Evolutionary conservation across 2,888 invertebrate genomes (phyloP), one percentile per base, ranked within the genome.

Genomic region (Brachycybe producta): DNA sequence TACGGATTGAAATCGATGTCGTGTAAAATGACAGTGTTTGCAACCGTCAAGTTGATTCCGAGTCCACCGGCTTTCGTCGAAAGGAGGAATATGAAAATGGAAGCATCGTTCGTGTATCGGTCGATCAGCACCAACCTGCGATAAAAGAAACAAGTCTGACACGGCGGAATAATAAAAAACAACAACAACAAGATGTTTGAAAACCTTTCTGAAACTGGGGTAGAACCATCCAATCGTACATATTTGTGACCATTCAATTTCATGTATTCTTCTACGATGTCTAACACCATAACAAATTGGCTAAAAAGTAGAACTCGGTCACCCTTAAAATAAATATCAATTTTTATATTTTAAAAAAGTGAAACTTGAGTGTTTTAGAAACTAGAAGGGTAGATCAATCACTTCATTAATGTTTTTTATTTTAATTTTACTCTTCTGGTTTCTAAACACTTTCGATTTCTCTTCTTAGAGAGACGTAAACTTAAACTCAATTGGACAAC

Each of bases 1-100:
- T 95, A 94, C 0, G 95, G 95, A 72, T 97, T 97, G 67, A 91
- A 94, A 72, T 97, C 97, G 45, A 95, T 88, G 64, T 97, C 97
- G 67, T 97, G 94, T 56, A 97, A 82, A 60, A 92, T 82, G 58
- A 95, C 95, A 11, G 86, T 86, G 70, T 95, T 92, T 0, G 97
- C 95, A 0, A 88, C 80, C 0, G 90, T 90, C 56, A 92, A 75
- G 72, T 92, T 92, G 62, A 92, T 91, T 49, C 92, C 92, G 45
- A 92, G 74, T n/a, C 95, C 97, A 28, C 95, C 95, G 1, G 95
- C 95, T 64, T 78, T 79, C 0, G 95, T 95, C 4, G 92, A 91
- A 59, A 95, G 67, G 52, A 95, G 73, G 70, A 95, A 95, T 59
- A 88, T 75, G 68, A 90, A 91, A 60, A 92, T 83, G 52, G 77